These are phyloP conservation scores for Takifugu bimaculatus DNA, from an alignment of 2,113 vertebrate species.

Conservation along the genomic window DNA sequence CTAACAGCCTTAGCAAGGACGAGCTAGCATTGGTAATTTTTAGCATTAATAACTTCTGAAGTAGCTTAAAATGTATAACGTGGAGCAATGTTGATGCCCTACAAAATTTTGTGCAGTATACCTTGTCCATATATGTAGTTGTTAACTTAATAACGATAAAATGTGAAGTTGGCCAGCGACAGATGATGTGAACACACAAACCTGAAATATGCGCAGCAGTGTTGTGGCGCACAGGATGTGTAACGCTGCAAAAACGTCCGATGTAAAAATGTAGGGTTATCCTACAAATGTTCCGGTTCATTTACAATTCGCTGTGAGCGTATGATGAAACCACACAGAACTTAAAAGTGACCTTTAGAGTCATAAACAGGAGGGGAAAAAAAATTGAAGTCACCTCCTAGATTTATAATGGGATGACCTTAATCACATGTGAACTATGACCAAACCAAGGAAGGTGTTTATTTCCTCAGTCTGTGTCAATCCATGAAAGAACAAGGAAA, in stretches of 20 bases:
- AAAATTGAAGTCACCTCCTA: neutral
- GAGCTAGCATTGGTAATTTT: slow-evolving; percentile 18
- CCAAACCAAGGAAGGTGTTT: slow-evolving; percentile 18
- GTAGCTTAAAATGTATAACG: fast-evolving
- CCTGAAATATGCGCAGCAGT: slow-evolving; percentile 70
- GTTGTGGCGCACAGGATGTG: slow-evolving; percentile 64
- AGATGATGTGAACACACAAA: slow-evolving; percentile 41
- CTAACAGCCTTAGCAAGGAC: slow-evolving; percentile 8
- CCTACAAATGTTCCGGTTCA: neutral
- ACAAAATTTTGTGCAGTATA: too few relatives aligned
- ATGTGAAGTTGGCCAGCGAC: neutral
- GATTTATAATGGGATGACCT: slow-evolving; percentile 41
- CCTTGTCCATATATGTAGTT: neutral
- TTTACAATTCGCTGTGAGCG: slow-evolving; percentile 5
- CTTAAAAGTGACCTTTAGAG: neutral
- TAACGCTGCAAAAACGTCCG: slow-evolving; percentile 12
- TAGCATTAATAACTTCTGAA: slow-evolving; percentile 7
- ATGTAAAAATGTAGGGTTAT: slow-evolving; percentile 33
- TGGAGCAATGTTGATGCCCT: too few relatives aligned
- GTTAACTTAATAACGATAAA: neutral
- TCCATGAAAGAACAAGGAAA: slow-evolving; percentile 21
- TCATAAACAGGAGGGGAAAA: slow-evolving; percentile 23
- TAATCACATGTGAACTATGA: slow-evolving; percentile 30
- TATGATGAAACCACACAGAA: slow-evolving; percentile 23
- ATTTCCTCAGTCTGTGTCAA: slow-evolving; percentile 2